Base-by-base conservation (phyloP, 1,140 invertebrate species). In the Aphidius gifuensis region DNA sequence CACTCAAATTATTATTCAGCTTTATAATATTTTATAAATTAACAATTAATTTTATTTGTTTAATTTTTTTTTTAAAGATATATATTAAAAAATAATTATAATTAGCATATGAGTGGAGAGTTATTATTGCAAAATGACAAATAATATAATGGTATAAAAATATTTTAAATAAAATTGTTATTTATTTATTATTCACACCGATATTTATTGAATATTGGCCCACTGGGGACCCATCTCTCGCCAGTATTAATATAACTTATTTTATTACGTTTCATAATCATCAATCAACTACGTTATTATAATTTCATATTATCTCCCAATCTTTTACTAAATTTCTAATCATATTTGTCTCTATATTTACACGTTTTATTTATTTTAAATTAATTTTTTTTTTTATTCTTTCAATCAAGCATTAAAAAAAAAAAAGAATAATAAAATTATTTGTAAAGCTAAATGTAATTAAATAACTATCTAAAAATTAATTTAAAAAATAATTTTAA, bases 181-280 rank as follows among this genome's bases (percentile, higher is more conserved):
- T 16, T 32, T 32, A 32, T 32, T 32, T 32, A 66, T 38, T 67
- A 58, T 56, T 67, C 59, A 71, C 71, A 74, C 78, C 77, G 79
- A 80, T 81, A 81, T 81, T 80, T 80, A 79, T 79, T 72, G 78
- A 80, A 80, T 80, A 80, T 80, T 81, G 75, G 75, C 71, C 77
- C 77, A 68, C 68, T 70, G 77, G 72, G 76, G 70, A 71, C 70
- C 77, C 77, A 73, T 67, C 64, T 78, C 71, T 80, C 68, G 78
- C 77, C 77, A 78, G 76, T 70, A 71, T 69, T 61, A 55, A 55
- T 44, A 61, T 59, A 49, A 59, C 46, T 49, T 49, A 59, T 59
- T 53, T 9, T 40, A 59, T 60, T 58, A 58, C 46, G 21, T 46
- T 23, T 8, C 8, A 51, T 21, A 51, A 49, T 53, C n/a, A 42